Percentiles rank a stretch among this genome's conserved stretches.
Evolutionary conservation across 1,140 invertebrate species (phyloP).

Genomic region (Gonioctena quinquepunctata): DNA sequence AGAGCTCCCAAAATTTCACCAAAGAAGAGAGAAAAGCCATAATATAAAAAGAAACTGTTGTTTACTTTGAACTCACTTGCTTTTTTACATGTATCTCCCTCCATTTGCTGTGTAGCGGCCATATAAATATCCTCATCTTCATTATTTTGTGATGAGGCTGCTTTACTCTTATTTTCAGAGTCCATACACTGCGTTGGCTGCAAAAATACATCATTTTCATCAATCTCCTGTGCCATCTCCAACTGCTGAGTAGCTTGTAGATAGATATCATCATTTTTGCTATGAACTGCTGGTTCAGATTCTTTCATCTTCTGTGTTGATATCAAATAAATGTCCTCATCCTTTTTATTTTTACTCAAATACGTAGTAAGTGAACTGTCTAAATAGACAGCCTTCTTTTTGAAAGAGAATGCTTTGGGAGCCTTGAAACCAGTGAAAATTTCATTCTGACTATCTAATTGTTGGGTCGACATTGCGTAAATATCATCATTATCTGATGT

Average conservation of each 20-base stretch:
- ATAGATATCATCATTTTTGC: slow-evolving; percentile 22
- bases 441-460: slow-evolving; percentile 21
- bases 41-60: neutral
- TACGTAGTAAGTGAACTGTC: neutral
- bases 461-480: slow-evolving; percentile 31
- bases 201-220: slow-evolving; percentile 7
- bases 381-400: neutral
- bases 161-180: neutral
- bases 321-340: slow-evolving; percentile 27
- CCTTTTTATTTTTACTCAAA: slow-evolving; percentile 17
- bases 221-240: neutral
- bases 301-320: slow-evolving; percentile 19
- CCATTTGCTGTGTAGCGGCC: slow-evolving; percentile 18
- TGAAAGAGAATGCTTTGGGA: neutral
- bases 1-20: no score
- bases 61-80: neutral
- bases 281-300: neutral
- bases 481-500: slow-evolving; percentile 20
- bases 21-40: no score
- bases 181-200: slow-evolving; percentile 15
- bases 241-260: slow-evolving; percentile 12
- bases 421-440: neutral
- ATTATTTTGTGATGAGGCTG: neutral
- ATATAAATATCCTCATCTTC: slow-evolving; percentile 26
- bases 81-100: neutral